phyloP scores from a whole-genome alignment of 2,797 vertebrate species.

The Periophthalmus magnuspinnatus region DNA sequence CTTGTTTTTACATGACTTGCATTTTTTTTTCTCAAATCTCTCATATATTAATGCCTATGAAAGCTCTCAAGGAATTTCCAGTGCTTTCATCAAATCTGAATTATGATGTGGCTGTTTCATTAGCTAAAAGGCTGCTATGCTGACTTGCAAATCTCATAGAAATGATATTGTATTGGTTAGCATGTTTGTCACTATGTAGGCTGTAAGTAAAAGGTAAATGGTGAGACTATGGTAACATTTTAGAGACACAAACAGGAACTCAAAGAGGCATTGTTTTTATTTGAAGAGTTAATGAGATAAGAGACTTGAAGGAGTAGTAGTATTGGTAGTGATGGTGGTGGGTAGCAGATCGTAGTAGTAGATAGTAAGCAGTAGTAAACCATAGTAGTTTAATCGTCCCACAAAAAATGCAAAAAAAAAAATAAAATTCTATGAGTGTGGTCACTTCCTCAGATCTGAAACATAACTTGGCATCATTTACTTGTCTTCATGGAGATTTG shows the following conservation, averaged over 20 bases:
- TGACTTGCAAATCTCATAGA: conserved; percentile 50
- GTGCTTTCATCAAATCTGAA: conserved; percentile 51
- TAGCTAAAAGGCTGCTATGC: conserved; percentile 67
- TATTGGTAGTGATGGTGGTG: too few relatives aligned
- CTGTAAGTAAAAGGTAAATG: neutral
- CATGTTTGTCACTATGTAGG: neutral
- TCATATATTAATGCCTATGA: conserved; percentile 57
- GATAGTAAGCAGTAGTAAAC: too few relatives aligned
- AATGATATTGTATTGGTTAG: neutral
- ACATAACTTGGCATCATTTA: too few relatives aligned
- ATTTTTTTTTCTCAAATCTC: conserved; percentile 38
- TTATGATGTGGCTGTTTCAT: conserved; percentile 62
- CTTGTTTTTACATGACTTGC: conserved; percentile 46
- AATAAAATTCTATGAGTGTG: too few relatives aligned
- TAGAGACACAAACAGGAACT: neutral
- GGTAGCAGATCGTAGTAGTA: too few relatives aligned
- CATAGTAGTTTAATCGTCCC: too few relatives aligned
- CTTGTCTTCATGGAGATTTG: too few relatives aligned
- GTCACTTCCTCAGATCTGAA: too few relatives aligned
- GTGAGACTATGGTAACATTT: neutral
- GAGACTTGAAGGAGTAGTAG: too few relatives aligned
- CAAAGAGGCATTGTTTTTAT: too few relatives aligned
- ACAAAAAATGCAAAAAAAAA: too few relatives aligned
- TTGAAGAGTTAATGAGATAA: too few relatives aligned
- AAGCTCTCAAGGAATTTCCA: conserved; percentile 31